These are phyloP conservation scores for Limonius californicus DNA, from an alignment of 1,140 invertebrate species.

Conservation along the genomic window DNA sequence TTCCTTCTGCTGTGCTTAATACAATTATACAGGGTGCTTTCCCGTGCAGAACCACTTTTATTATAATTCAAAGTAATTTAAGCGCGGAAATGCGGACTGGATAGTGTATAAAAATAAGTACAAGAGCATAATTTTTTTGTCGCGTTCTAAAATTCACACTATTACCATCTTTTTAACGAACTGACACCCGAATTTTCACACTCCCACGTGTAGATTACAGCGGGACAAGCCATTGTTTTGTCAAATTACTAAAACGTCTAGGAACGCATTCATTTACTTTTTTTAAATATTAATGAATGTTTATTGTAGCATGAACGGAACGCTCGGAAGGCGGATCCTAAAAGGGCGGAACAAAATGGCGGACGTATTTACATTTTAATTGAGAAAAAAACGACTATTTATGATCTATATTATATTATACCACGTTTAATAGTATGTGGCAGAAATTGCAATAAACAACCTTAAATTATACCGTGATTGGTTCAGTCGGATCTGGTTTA, in stretches of 20 bases:
- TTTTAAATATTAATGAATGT: conserved; percentile 25
- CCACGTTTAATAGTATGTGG: neutral
- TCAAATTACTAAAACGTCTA: neutral
- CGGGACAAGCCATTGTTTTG: conserved; percentile 3
- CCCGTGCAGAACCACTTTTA: too few species aligned
- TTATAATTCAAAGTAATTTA: too few species aligned
- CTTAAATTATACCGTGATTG: conserved; percentile 1
- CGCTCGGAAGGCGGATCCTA: conserved; percentile 28
- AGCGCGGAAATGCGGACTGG: too few species aligned
- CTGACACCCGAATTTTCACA: neutral
- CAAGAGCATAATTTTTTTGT: too few species aligned
- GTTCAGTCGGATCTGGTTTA: neutral
- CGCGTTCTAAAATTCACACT: neutral
- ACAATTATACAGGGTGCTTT: too few species aligned
- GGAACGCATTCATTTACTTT: conserved; percentile 3
- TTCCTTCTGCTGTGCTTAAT: too few species aligned
- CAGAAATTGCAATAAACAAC: conserved; percentile 8
- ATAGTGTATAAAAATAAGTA: too few species aligned
- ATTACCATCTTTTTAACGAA: neutral
- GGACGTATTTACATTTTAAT: conserved; percentile 36
- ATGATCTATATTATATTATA: conserved; percentile 8
- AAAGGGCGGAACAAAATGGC: conserved; percentile 36
- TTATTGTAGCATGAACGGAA: conserved; percentile 24
- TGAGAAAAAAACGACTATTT: conserved; percentile 26
- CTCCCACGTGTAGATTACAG: neutral